These are phyloP conservation scores for Synanthedon vespiformis DNA, from an alignment of 2,888 invertebrate genomes.

Conservation along the genomic window DNA sequence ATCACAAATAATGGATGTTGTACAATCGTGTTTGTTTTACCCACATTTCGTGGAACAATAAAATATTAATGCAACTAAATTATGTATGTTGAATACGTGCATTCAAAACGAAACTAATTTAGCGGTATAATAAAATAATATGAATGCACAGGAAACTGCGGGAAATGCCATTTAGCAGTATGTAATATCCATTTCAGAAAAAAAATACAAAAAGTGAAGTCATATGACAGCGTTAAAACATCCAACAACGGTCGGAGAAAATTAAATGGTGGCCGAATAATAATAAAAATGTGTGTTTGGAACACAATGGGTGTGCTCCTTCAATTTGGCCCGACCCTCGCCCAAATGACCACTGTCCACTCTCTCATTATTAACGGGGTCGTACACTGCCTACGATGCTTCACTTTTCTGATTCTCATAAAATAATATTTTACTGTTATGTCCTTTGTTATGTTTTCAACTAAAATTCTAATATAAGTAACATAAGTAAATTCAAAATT, in stretches of 20 bases:
- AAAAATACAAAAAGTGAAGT: slow-evolving; percentile 12
- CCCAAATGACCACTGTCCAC: slow-evolving; percentile 27
- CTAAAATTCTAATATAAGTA: too few species aligned
- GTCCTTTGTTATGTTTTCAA: too few species aligned
- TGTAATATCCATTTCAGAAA: background rate
- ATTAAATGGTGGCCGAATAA: slow-evolving; percentile 38
- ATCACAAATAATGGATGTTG: too few species aligned
- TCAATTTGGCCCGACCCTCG: slow-evolving; percentile 35
- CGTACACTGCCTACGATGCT: slow-evolving; percentile 16
- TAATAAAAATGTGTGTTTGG: slow-evolving; percentile 45
- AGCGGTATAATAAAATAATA: too few species aligned
- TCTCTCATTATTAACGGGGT: slow-evolving; percentile 30
- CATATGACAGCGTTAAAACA: slow-evolving; percentile 25
- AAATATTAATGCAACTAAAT: too few species aligned
- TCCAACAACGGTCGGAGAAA: slow-evolving; percentile 24
- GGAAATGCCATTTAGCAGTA: background rate
- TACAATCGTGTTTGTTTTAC: too few species aligned
- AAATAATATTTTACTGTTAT: too few species aligned
- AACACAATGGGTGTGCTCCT: slow-evolving; percentile 39
- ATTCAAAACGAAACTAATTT: too few species aligned
- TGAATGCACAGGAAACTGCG: background rate
- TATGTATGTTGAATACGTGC: too few species aligned
- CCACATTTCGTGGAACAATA: too few species aligned
- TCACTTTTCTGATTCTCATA: background rate
- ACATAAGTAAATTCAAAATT: too few species aligned